These are phyloP conservation scores for Onychomys leucogaster DNA, from an alignment of 2,797 vertebrate species.

Conservation along the genomic window DNA sequence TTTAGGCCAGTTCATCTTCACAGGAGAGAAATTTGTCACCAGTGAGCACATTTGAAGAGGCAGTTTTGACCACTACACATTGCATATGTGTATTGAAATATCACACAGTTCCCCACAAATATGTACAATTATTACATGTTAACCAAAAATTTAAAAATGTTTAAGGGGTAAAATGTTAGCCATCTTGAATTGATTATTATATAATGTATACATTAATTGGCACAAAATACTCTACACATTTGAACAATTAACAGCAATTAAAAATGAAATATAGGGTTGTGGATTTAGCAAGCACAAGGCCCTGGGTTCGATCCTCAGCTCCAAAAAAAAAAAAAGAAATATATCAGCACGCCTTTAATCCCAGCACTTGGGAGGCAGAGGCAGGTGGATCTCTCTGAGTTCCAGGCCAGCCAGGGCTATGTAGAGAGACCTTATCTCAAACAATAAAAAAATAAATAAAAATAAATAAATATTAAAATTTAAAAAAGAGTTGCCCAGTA, in stretches of 20 bases:
- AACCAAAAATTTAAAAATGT: background rate
- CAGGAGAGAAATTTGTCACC: background rate
- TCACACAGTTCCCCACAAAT: background rate
- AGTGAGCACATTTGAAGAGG: background rate
- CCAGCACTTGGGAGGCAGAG: background rate
- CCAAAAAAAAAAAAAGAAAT: too few relatives aligned
- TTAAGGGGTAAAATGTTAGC: background rate
- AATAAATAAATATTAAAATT: background rate
- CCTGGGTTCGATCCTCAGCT: too few relatives aligned
- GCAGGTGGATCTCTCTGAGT: background rate
- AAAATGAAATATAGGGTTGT: background rate
- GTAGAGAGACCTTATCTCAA: background rate
- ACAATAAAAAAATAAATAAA: background rate
- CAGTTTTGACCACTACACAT: background rate
- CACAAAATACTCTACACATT: background rate
- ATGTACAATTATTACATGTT: background rate
- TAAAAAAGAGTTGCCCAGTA: background rate
- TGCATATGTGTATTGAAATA: background rate
- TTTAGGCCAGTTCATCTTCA: constrained; percentile 9
- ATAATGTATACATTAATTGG: background rate
- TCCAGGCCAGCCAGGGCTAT: background rate
- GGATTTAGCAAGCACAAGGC: too few relatives aligned
- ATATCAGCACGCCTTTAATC: too few relatives aligned
- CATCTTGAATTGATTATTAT: background rate
- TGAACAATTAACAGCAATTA: background rate